These are phyloP conservation scores for Pachyuromys duprasi DNA, from an alignment of 2,797 vertebrate species.

Conservation along the genomic window DNA sequence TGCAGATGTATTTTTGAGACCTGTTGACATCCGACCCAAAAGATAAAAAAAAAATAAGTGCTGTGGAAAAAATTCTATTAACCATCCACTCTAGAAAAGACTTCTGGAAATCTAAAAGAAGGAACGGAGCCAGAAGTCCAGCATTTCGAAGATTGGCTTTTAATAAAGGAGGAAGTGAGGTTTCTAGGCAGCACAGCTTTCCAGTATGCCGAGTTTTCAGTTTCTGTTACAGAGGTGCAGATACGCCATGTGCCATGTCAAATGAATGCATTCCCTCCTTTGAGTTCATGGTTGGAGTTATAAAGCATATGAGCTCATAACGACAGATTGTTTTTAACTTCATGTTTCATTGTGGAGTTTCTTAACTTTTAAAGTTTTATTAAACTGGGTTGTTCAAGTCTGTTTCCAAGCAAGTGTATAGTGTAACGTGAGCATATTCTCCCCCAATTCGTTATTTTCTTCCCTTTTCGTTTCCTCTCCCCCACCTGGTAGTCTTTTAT, in stretches of 20 bases:
- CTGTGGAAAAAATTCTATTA: neutral
- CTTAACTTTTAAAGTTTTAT: neutral
- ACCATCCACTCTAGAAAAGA: constrained; percentile 37
- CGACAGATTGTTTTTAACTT: constrained; percentile 27
- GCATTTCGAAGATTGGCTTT: constrained; percentile 29
- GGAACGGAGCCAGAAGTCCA: constrained; percentile 23
- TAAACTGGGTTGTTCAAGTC: neutral
- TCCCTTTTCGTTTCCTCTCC: neutral
- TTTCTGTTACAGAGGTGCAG: constrained; percentile 24
- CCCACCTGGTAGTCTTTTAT: neutral
- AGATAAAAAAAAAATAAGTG: constrained; percentile 15
- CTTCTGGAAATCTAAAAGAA: neutral
- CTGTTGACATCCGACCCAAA: constrained; percentile 10
- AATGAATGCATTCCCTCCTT: neutral
- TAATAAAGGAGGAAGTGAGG: neutral
- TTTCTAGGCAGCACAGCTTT: neutral
- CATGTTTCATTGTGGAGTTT: constrained; percentile 32
- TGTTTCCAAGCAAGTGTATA: neutral
- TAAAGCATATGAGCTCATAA: constrained; percentile 30
- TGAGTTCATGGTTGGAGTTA: constrained; percentile 26
- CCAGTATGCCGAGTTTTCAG: neutral
- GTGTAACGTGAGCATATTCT: neutral
- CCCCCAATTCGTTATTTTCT: too few relatives aligned
- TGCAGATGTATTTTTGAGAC: constrained; percentile 10
- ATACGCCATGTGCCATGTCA: neutral